Percentiles rank a stretch among this genome's conserved stretches.
Conservation (phyloP, 2,113 vertebrate species). For the Ailuropoda melanoleuca region DNA sequence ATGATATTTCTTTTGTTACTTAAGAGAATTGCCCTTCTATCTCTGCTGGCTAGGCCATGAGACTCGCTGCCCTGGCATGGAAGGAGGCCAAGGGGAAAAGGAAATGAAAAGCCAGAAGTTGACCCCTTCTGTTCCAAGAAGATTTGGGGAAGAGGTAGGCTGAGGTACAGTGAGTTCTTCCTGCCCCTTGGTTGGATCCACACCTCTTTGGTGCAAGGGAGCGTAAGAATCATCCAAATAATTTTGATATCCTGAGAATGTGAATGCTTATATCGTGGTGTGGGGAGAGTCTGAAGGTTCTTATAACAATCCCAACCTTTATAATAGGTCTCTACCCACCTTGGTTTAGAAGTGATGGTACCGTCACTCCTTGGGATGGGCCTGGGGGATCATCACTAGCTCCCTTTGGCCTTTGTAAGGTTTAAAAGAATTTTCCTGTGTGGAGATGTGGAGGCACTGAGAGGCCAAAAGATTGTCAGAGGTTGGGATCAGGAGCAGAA, state of each 20-base stretch:
- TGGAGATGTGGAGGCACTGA: neutral
- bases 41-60: neutral
- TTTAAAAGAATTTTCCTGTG: neutral
- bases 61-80: neutral
- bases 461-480: neutral
- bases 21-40: neutral
- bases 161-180: neutral
- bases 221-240: neutral
- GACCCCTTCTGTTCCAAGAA: neutral
- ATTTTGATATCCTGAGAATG: neutral
- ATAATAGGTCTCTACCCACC: neutral
- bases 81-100: neutral
- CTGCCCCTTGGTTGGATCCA: neutral
- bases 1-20: neutral
- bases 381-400: neutral
- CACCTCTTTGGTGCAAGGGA: neutral
- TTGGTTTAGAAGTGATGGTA: neutral
- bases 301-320: neutral
- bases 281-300: neutral
- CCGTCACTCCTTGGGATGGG: neutral
- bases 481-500: neutral
- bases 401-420: neutral
- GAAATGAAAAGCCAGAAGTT: neutral
- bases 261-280: neutral
- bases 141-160: neutral